Evolutionary conservation across 2,797 vertebrate species (phyloP), one percentile per base, ranked within the genome.

Genomic region (Lacerta viridis): DNA sequence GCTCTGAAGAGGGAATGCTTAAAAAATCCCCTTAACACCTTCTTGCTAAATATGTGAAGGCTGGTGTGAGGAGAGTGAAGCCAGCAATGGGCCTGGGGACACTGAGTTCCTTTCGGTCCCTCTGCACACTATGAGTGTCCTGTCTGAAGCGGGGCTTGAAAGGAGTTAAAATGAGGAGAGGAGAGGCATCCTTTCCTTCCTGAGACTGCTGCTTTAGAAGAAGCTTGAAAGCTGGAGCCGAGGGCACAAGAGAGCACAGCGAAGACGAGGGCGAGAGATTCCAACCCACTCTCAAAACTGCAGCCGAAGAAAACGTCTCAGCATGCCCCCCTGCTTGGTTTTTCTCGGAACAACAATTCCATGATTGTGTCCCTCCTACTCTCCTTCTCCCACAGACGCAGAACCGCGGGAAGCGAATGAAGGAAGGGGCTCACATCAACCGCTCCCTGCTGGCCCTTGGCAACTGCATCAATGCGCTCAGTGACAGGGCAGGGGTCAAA

Each of bases 371-470:
- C 59, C 33, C 20, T 69, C 43, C 43, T 41, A 59, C 20, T 90
- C 23, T 7, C 23, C 36, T 8, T 36, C 71, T 15, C 39, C 33
- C 29, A 25, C 88, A 99, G 98, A 99, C 98, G 0, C 98, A 98
- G 97, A 99, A 99, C 94, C 96, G 98, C 0, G 98, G 98, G 76
- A 98, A 98, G 95, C 96, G 98, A 86, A 96, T 99, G 96, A 99
- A 98, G 93, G 98, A 99, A 87, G 98, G 98, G 0, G 98, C 98
- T 41, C 98, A 99, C 96, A 99, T 99, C 96, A 99, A 99, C 95
- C 97, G 98, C 76, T 99, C 98, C 2, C 97, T 99, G 84, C 96
- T 99, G 92, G 98, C 98, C 1, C 96, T 99, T 94, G 98, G 98
- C 71, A 99, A 99, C 97, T 99, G 98, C 96, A 99, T 99, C 95